phyloP scores from a whole-genome alignment of 2,888 invertebrate genomes.

The Acronicta leporina region DNA sequence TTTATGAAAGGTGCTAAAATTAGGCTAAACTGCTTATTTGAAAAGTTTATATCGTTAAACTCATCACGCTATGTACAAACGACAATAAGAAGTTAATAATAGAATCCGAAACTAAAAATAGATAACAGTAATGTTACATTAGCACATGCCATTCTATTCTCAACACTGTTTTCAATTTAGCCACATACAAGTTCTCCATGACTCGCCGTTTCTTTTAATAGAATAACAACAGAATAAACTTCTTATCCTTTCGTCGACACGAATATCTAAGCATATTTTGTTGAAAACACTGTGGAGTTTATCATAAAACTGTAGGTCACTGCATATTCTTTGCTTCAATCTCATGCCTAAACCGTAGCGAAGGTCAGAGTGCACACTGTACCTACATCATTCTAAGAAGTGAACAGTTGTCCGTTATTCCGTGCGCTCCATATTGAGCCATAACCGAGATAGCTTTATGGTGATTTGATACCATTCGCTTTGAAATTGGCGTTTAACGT shows the following conservation, averaged over 20 bases:
- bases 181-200: slow-evolving; percentile 9
- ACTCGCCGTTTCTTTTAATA: slow-evolving; percentile 17
- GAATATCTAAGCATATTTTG: slow-evolving; percentile 47
- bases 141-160: slow-evolving; percentile 15
- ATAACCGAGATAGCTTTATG: slow-evolving; percentile 82
- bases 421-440: slow-evolving; percentile 81
- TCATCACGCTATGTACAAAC: neutral
- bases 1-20: too few relatives aligned
- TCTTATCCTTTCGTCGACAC: slow-evolving; percentile 21
- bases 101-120: slow-evolving; percentile 27
- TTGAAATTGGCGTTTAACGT: slow-evolving; percentile 82
- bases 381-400: slow-evolving; percentile 73
- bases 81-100: slow-evolving; percentile 9
- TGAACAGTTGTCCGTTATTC: slow-evolving; percentile 74
- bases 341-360: slow-evolving; percentile 65
- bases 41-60: neutral
- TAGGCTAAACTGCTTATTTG: neutral
- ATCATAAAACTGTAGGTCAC: slow-evolving; percentile 64
- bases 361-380: slow-evolving; percentile 68
- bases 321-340: slow-evolving; percentile 68
- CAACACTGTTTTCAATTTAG: slow-evolving; percentile 5
- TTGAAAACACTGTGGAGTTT: slow-evolving; percentile 52
- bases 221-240: slow-evolving; percentile 29
- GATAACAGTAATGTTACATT: slow-evolving; percentile 16
- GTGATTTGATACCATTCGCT: slow-evolving; percentile 87